phyloP scores from a whole-genome alignment of 2,113 vertebrate species.

The Salvator merianae region DNA sequence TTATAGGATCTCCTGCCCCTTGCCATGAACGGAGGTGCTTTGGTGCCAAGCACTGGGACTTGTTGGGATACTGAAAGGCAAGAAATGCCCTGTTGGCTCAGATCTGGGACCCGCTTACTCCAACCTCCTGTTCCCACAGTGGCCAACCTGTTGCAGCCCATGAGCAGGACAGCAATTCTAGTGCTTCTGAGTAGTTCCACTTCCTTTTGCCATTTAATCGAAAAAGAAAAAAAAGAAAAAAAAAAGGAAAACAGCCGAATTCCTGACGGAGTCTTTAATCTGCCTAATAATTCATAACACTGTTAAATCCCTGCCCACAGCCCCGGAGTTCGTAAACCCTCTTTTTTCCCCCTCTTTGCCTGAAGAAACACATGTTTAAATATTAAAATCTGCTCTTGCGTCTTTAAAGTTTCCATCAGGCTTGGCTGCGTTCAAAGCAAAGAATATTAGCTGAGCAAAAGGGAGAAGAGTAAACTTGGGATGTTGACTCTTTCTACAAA shows the following conservation, averaged over 20 bases:
- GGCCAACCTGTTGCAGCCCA: too few relatives aligned
- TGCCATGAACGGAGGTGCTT: too few relatives aligned
- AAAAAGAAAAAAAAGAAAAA: background rate
- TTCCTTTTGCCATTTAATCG: background rate
- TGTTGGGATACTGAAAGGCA: too few relatives aligned
- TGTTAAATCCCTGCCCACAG: constrained; percentile 11
- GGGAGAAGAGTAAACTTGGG: constrained; percentile 15
- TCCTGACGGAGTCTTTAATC: constrained; percentile 16
- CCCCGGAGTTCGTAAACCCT: background rate
- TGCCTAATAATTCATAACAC: constrained; percentile 29
- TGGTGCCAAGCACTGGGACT: too few relatives aligned
- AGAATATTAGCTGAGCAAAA: background rate
- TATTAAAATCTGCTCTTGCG: constrained; percentile 19
- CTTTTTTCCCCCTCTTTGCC: background rate
- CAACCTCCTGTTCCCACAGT: too few relatives aligned
- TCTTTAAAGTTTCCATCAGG: constrained; percentile 11
- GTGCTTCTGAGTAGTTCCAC: background rate
- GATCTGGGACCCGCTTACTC: too few relatives aligned
- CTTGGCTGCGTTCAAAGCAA: background rate
- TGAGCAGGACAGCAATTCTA: too few relatives aligned
- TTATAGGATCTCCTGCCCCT: background rate
- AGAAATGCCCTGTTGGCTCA: too few relatives aligned
- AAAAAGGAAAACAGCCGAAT: background rate
- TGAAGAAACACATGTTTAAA: constrained; percentile 26
- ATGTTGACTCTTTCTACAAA: constrained; percentile 7